Evolutionary conservation across 1,140 invertebrate genomes (phyloP).

Genomic region (Formica exsecta): DNA sequence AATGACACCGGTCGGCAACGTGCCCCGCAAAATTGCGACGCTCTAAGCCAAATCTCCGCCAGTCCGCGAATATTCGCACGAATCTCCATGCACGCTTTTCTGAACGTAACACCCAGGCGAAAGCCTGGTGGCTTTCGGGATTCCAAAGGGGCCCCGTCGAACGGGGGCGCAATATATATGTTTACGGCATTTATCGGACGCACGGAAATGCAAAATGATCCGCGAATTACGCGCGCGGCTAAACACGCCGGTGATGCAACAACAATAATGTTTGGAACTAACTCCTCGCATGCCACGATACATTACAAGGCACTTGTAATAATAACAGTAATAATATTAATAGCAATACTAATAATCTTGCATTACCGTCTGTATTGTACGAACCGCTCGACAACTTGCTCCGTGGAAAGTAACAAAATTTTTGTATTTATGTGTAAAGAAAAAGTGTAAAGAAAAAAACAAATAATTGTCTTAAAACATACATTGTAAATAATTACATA

Average conservation of each 20-base stretch:
- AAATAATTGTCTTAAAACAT: no score
- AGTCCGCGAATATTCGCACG: constrained; percentile 49
- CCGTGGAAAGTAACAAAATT: constrained; percentile 1
- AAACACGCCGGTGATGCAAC: constrained; percentile 6
- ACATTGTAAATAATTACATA: no score
- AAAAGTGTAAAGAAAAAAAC: no score
- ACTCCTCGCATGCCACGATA: constrained; percentile 39
- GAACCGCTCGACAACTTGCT: neutral
- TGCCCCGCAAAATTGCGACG: constrained; percentile 65
- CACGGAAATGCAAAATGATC: constrained; percentile 7
- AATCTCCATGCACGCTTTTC: constrained; percentile 28
- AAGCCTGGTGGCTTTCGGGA: neutral
- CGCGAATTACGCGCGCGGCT: constrained; percentile 8
- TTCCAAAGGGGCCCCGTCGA: neutral
- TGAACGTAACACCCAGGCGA: no score
- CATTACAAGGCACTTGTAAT: constrained; percentile 30
- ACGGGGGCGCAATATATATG: neutral
- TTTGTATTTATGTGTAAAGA: no score
- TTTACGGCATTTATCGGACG: neutral
- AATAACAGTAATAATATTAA: constrained; percentile 54
- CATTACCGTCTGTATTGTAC: constrained; percentile 28
- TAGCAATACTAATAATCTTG: constrained; percentile 41
- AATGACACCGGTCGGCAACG: constrained; percentile 64
- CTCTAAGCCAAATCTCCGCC: constrained; percentile 69
- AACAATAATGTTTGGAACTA: constrained; percentile 14